These are phyloP conservation scores for Periophthalmodon schlosseri DNA, from an alignment of 2,113 vertebrate genomes.

Conservation along the genomic window DNA sequence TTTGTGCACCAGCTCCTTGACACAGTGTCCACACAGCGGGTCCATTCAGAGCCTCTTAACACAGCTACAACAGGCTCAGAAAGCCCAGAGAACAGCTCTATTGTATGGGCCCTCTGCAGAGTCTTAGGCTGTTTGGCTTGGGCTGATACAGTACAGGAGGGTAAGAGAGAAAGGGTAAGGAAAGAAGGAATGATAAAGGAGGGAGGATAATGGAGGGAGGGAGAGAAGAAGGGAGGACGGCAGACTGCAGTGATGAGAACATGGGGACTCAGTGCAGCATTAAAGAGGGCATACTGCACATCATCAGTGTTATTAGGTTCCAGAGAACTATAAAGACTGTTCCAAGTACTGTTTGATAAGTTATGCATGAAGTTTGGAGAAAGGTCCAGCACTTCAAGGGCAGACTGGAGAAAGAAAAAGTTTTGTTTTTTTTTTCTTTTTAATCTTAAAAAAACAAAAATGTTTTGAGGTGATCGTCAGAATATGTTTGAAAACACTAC, in stretches of 20 bases:
- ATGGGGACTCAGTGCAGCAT: slow-evolving; percentile 18
- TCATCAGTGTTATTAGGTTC: neutral
- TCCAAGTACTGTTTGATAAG: neutral
- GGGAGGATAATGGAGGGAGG: neutral
- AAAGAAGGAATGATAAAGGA: slow-evolving; percentile 3
- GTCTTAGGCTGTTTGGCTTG: slow-evolving; percentile 44
- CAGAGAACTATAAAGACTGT: neutral
- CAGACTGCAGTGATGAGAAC: slow-evolving; percentile 21
- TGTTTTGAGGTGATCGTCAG: too few relatives aligned
- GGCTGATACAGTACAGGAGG: slow-evolving; percentile 36
- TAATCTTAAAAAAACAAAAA: neutral
- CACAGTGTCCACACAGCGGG: slow-evolving; percentile 43
- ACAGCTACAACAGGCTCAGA: slow-evolving; percentile 45
- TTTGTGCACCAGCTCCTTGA: slow-evolving; percentile 48
- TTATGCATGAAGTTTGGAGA: neutral
- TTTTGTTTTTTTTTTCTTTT: neutral
- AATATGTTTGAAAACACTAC: neutral
- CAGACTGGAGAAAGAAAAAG: neutral
- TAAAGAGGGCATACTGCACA: slow-evolving; percentile 23
- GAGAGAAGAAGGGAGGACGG: slow-evolving; percentile 9
- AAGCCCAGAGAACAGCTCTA: slow-evolving; percentile 48
- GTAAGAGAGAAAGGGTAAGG: neutral
- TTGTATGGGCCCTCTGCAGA: slow-evolving; percentile 52
- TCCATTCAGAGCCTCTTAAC: slow-evolving; percentile 46
- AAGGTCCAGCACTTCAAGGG: neutral